Conservation (phyloP, 2,797 vertebrate genomes). For the Amniataba percoides region DNA sequence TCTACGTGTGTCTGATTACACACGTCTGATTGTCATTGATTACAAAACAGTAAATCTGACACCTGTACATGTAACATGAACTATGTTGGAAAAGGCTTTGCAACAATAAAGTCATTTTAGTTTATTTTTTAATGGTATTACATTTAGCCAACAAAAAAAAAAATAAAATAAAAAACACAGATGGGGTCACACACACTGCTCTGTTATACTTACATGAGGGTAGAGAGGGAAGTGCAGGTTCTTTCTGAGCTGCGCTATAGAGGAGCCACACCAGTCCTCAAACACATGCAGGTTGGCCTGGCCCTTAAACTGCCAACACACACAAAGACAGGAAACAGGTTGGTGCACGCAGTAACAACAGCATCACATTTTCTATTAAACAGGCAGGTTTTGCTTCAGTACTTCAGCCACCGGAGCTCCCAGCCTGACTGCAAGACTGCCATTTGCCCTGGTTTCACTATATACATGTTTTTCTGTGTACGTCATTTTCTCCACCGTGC, state of each 20-base stretch:
- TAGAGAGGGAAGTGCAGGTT: conserved; percentile 97
- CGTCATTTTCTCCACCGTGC: neutral
- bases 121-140: neutral
- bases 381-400: neutral
- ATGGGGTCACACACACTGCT: neutral
- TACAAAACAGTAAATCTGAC: neutral
- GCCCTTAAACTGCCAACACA: conserved; percentile 91
- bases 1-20: neutral
- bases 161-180: too few relatives aligned
- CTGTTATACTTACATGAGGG: conserved; percentile 91
- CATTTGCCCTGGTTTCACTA: conserved; percentile 4
- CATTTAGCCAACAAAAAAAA: neutral
- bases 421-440: neutral
- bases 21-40: too few relatives aligned
- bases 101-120: neutral
- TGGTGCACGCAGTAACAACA: conserved; percentile 19
- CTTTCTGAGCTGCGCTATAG: conserved; percentile 91
- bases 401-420: neutral
- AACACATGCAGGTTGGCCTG: conserved; percentile 97
- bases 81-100: neutral
- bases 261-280: conserved; percentile 97
- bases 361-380: conserved; percentile 17
- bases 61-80: too few relatives aligned
- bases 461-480: neutral
- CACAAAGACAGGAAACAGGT: conserved; percentile 48